Base-by-base conservation (phyloP, 1,140 invertebrate genomes). In the Pectinophora gossypiella region DNA sequence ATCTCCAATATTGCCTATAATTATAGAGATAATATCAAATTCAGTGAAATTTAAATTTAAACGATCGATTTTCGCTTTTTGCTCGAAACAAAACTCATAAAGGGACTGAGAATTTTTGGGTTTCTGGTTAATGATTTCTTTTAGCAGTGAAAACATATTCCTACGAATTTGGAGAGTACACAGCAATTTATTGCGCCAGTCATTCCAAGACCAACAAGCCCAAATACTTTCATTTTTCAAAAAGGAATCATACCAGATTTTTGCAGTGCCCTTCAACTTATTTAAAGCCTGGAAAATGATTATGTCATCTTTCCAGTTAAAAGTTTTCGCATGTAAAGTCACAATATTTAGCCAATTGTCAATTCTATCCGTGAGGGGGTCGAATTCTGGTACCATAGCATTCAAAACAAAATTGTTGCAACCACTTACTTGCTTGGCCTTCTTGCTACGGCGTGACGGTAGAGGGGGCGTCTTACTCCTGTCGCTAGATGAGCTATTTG, bases 161-260 rank as follows among this genome's bases (percentile, higher is more conserved):
- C 48, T 12, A 10, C 21, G 20, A 19, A 49, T 40, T 49, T 49
- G 32, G 20, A 49, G 38, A 35, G 16, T 49, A n/a, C n/a, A 18
- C 7, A 18, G 7, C n/a, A 49, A 19, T 22, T 40, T 36, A 13
- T 3, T 6, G 1, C 19, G 7, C 48, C 48, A 49, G 13, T 49
- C 35, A n/a, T 13, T 12, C 48, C 48, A 49, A 12, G 13, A 23
- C 48, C 48, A 49, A n/a, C 18, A 20, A 2, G 48, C 9, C 48
- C 48, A 49, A 12, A 12, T 5, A 21, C 7, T 49, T n/a, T 19
- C 7, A 13, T 19, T 49, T 20, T 21, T 19, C 12, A 36, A 16
- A 12, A 49, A 16, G 2, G 48, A 49, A 21, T 49, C 48, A 16
- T 49, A 49, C 48, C 48, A 49, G 19, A 23, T 21, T 23, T 49